These are phyloP conservation scores for Rhadinocentrus ornatus DNA, from an alignment of 2,797 vertebrate genomes.

Conservation along the genomic window DNA sequence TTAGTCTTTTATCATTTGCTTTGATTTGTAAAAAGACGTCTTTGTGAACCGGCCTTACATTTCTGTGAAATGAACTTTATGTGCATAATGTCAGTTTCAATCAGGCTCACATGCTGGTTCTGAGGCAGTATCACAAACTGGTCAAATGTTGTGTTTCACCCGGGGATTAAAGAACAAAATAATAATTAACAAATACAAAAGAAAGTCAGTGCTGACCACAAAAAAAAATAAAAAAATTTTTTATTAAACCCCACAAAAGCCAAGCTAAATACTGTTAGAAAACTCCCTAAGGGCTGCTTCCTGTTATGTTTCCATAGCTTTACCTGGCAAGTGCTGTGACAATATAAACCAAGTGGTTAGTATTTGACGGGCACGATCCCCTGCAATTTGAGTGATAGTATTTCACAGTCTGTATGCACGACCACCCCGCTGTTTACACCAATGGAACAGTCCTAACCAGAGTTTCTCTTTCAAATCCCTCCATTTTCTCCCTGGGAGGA, in stretches of 20 bases:
- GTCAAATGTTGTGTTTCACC: conserved; percentile 49
- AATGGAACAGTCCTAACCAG: conserved; percentile 62
- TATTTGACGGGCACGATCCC: conserved; percentile 72
- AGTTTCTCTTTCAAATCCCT: conserved; percentile 69
- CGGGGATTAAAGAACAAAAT: conserved; percentile 60
- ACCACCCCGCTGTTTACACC: conserved; percentile 74
- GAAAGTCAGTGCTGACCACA: conserved; percentile 36
- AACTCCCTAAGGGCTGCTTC: conserved; percentile 58
- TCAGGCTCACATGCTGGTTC: conserved; percentile 45
- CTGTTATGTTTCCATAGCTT: conserved; percentile 68
- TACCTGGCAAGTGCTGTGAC: conserved; percentile 74
- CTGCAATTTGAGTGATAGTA: conserved; percentile 73
- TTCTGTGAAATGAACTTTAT: conserved; percentile 40
- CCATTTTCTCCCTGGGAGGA: conserved; percentile 74
- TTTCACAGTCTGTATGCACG: conserved; percentile 70
- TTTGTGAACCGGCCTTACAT: conserved; percentile 11
- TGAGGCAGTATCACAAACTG: conserved; percentile 37
- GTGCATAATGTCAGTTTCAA: conserved; percentile 41
- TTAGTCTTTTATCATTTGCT: conserved; percentile 43
- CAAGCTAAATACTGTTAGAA: conserved; percentile 61
- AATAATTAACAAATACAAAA: conserved; percentile 62
- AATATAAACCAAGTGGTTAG: conserved; percentile 72
- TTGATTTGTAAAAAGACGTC: conserved; percentile 40
- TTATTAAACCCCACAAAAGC: conserved; percentile 31
- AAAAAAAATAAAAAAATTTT: conserved; percentile 24